phyloP scores from a whole-genome alignment of 2,888 invertebrate genomes.

The Hymenopus coronatus region DNA sequence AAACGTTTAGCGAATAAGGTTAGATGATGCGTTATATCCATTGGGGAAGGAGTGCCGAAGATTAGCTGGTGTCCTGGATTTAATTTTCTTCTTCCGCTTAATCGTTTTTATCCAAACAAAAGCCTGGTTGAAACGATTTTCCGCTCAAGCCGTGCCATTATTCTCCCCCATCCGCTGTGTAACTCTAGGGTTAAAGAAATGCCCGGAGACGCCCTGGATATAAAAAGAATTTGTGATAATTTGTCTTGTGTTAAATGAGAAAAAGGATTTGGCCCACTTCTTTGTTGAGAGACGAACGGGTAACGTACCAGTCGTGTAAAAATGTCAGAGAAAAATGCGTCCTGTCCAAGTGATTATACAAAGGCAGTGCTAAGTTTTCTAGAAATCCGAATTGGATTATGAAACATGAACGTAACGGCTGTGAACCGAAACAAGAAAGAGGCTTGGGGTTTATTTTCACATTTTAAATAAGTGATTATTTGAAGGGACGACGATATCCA shows the following conservation, averaged over 20 bases:
- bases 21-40: background rate
- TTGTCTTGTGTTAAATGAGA: background rate
- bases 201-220: background rate
- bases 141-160: background rate
- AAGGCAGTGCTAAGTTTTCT: too few relatives aligned
- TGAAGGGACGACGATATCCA: too few relatives aligned
- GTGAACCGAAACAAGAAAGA: too few relatives aligned
- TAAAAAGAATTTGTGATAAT: background rate
- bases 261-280: background rate
- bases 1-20: background rate
- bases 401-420: too few relatives aligned
- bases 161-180: background rate
- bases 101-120: background rate
- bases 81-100: background rate
- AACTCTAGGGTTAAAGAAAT: background rate
- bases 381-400: too few relatives aligned
- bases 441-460: too few relatives aligned
- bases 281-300: background rate
- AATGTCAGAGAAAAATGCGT: background rate
- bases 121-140: background rate
- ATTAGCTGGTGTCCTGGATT: background rate
- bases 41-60: background rate
- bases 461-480: too few relatives aligned
- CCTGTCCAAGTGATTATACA: too few relatives aligned
- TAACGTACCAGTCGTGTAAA: background rate